Percentiles rank a stretch among this genome's conserved stretches.
phyloP scores from a whole-genome alignment of 2,888 invertebrate genomes.

The Brassicogethes aeneus region DNA sequence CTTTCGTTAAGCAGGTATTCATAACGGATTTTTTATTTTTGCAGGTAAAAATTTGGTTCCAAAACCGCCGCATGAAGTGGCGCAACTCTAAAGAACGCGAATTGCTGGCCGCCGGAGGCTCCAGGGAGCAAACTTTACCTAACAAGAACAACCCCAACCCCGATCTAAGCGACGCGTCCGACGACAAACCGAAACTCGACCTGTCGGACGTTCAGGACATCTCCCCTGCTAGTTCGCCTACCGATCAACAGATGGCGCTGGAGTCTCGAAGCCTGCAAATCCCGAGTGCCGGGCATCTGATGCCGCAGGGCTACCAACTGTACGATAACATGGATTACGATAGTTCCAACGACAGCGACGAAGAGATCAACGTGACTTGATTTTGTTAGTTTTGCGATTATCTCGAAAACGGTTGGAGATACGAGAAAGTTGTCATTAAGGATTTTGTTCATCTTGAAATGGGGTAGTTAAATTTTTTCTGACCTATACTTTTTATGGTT shows the following conservation, averaged over 20 bases:
- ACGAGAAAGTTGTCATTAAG: too few relatives aligned
- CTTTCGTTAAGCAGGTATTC: too few relatives aligned
- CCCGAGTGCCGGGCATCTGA: conserved; percentile 15
- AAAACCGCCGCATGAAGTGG: conserved; percentile 99
- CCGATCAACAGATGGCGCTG: conserved; percentile 25
- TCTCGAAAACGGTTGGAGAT: too few relatives aligned
- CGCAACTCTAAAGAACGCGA: conserved; percentile 95
- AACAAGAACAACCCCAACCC: conserved; percentile 96
- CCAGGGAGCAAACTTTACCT: conserved; percentile 89
- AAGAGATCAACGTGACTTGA: conserved; percentile 86
- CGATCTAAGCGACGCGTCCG: conserved; percentile 83
- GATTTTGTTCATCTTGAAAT: too few relatives aligned
- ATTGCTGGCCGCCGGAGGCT: conserved; percentile 85
- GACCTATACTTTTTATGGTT: too few relatives aligned
- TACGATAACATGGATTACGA: conserved; percentile 45
- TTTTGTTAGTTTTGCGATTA: too few relatives aligned
- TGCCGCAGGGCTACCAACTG: conserved; percentile 28
- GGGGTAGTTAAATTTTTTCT: too few relatives aligned
- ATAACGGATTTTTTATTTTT: too few relatives aligned
- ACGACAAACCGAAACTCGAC: conserved; percentile 63
- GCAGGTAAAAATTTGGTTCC: conserved; percentile 87
- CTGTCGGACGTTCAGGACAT: conserved; percentile 49
- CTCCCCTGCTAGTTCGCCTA: conserved; percentile 42
- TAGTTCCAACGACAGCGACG: conserved; percentile 57
- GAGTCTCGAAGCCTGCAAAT: conserved; percentile 11